phyloP scores from a whole-genome alignment of 2,797 vertebrate genomes.

The Eutrigla gurnardus region DNA sequence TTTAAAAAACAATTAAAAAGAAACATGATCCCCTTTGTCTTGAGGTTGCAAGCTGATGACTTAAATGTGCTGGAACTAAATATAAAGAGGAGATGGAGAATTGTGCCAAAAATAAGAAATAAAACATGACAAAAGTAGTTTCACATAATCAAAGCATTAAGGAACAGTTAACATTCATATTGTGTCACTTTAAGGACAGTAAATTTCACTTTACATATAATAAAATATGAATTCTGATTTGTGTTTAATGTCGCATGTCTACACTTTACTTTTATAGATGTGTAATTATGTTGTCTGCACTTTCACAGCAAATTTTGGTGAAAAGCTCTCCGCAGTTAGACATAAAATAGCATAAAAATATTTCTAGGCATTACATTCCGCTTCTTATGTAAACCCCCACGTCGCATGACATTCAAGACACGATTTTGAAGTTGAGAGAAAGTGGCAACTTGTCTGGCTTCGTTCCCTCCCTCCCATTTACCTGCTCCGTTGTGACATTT shows the following conservation, averaged over 20 bases:
- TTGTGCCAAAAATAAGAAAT: too few relatives aligned
- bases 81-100: not conserved
- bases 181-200: not conserved
- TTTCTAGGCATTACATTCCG: not conserved
- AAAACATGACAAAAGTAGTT: not conserved
- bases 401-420: not conserved
- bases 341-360: not conserved
- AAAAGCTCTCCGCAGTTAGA: not conserved
- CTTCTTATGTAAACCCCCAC: not conserved
- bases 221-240: not conserved
- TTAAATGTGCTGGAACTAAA: not conserved
- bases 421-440: not conserved
- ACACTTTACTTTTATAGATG: not conserved
- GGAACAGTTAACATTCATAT: not conserved
- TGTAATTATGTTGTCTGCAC: not conserved
- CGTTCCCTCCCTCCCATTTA: not conserved
- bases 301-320: not conserved
- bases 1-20: not conserved
- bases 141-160: not conserved
- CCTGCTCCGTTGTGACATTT: not conserved
- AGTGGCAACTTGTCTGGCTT: slow-evolving; percentile 1
- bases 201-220: not conserved
- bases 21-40: not conserved
- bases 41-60: not conserved
- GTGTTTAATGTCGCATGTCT: not conserved